These are phyloP conservation scores for Petrolisthes manimaculis DNA, from an alignment of 2,888 invertebrate species.

Conservation along the genomic window DNA sequence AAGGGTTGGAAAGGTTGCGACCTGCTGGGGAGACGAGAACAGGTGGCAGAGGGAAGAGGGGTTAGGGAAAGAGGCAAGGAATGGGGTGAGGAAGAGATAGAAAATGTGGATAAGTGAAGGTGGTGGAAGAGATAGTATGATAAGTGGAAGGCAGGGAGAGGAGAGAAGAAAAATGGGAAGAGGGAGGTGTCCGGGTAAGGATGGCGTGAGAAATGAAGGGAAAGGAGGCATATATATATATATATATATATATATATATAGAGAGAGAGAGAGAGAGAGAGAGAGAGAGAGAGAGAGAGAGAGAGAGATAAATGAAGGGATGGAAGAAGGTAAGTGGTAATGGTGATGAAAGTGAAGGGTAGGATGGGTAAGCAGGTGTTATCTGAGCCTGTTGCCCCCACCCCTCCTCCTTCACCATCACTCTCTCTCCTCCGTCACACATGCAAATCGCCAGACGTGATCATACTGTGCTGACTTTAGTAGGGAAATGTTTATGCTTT, in stretches of 20 bases:
- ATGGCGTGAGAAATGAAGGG: neutral
- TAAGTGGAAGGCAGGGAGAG: neutral
- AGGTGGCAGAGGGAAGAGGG: constrained; percentile 1
- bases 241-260: neutral
- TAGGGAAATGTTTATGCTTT: too few relatives aligned
- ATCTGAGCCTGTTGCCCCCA: neutral
- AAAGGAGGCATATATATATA: too few relatives aligned
- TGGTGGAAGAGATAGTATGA: neutral
- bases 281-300: constrained; percentile 7
- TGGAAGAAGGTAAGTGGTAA: neutral
- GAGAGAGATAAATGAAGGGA: neutral
- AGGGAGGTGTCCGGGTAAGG: neutral
- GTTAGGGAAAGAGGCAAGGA: neutral
- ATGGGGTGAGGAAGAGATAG: neutral
- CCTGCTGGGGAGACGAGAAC: neutral
- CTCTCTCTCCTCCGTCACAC: neutral
- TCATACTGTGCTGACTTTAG: too few relatives aligned
- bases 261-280: neutral
- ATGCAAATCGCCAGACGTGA: too few relatives aligned
- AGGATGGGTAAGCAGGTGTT: neutral
- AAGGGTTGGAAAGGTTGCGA: neutral
- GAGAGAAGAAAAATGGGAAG: neutral
- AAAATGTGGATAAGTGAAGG: neutral
- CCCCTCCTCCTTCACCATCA: neutral
- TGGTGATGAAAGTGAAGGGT: neutral